A percentile compares a stretch with the other conserved stretches of the same genome.
Conservation (phyloP, 2,797 vertebrate species). For the Sebastes nivosus region DNA sequence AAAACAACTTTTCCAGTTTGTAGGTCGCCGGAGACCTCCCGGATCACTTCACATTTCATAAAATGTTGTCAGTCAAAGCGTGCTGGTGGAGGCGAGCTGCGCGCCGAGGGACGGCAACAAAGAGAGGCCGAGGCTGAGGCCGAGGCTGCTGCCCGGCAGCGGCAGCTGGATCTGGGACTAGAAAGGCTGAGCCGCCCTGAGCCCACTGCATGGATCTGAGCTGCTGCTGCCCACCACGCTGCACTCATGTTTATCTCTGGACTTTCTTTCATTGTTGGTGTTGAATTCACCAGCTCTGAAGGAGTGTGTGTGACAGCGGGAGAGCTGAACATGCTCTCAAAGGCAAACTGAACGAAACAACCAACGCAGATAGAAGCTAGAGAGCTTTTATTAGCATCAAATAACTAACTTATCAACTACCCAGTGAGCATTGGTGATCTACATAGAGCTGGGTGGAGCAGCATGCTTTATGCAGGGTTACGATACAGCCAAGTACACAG, state of each 20-base stretch:
- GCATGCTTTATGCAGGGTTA: no score
- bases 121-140: neutral
- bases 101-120: slow-evolving; percentile 17
- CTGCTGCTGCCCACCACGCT: slow-evolving; percentile 9
- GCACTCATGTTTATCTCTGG: neutral
- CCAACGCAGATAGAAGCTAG: neutral
- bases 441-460: no score
- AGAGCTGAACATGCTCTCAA: neutral
- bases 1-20: slow-evolving; percentile 45
- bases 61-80: slow-evolving; percentile 36
- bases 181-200: slow-evolving; percentile 9
- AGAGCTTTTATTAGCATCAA: neutral
- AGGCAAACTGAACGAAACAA: neutral
- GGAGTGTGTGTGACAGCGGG: neutral
- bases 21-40: slow-evolving; percentile 17
- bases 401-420: no score
- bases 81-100: slow-evolving; percentile 2
- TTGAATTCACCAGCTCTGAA: neutral
- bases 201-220: neutral
- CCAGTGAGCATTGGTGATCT: no score
- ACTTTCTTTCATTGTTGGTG: neutral
- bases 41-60: slow-evolving; percentile 37
- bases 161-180: neutral
- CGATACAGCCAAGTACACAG: no score
- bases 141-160: slow-evolving; percentile 1